Percentiles rank a stretch among this genome's conserved stretches.
phyloP scores from a whole-genome alignment of 2,797 vertebrate species.

The Acropternis orthonyx region DNA sequence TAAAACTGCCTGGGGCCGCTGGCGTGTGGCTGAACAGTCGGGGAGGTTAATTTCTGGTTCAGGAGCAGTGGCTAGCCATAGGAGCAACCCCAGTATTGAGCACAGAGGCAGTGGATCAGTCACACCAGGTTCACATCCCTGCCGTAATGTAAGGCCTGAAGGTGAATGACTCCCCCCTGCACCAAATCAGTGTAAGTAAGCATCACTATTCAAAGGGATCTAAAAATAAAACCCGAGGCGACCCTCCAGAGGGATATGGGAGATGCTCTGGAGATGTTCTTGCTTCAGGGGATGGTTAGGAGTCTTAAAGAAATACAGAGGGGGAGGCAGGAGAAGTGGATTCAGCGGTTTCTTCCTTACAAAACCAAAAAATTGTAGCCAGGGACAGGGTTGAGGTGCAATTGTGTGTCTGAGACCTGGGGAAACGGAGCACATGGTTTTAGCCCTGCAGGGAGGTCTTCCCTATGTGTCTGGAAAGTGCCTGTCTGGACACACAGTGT shows the following conservation, averaged over 20 bases:
- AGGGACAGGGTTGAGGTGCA: not conserved
- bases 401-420: not conserved
- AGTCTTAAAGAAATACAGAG: not conserved
- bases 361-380: not conserved
- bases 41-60: not conserved
- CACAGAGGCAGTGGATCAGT: not conserved
- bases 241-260: not conserved
- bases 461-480: not conserved
- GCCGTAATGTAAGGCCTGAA: not conserved
- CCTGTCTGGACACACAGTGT: accelerated
- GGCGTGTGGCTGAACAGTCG: not conserved
- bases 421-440: not conserved
- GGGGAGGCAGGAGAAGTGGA: not conserved
- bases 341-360: not conserved
- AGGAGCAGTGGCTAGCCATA: not conserved
- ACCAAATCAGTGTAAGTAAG: not conserved
- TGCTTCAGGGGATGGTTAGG: not conserved
- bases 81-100: not conserved
- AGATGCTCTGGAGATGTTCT: constrained; percentile 6
- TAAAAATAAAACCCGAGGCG: constrained; percentile 37
- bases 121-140: not conserved
- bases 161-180: not conserved
- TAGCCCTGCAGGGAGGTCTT: not conserved
- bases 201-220: not conserved
- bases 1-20: not conserved